These are phyloP conservation scores for Brachypterus glaber DNA, from an alignment of 2,888 invertebrate genomes.

Conservation along the genomic window DNA sequence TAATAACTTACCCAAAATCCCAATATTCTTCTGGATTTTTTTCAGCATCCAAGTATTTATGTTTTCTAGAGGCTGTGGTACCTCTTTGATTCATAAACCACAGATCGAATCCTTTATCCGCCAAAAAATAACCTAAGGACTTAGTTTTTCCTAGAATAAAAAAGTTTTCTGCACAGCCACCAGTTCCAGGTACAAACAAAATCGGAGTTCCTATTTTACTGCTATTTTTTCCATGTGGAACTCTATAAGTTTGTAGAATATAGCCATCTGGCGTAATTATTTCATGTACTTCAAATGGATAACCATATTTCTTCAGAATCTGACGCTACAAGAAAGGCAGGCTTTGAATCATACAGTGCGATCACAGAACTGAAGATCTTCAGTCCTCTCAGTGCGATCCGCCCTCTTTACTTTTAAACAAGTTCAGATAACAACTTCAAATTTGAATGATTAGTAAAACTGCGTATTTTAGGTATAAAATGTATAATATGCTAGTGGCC, in stretches of 20 bases:
- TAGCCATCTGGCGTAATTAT: slow-evolving; percentile 22
- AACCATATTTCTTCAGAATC: slow-evolving; percentile 15
- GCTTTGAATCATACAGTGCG: too few relatives aligned
- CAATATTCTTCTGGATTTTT: background rate
- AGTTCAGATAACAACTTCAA: too few relatives aligned
- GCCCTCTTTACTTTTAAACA: too few relatives aligned
- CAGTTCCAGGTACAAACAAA: slow-evolving; percentile 18
- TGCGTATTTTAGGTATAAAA: too few relatives aligned
- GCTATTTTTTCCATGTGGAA: slow-evolving; percentile 16
- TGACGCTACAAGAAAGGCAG: too few relatives aligned
- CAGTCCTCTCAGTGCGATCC: too few relatives aligned
- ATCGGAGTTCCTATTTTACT: slow-evolving; percentile 6
- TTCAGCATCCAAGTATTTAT: background rate
- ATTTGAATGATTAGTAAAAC: too few relatives aligned
- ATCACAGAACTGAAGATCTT: too few relatives aligned
- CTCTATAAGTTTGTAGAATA: slow-evolving; percentile 19
- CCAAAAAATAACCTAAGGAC: slow-evolving; percentile 16
- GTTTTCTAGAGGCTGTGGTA: background rate
- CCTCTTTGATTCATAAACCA: slow-evolving; percentile 2
- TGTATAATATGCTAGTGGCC: too few relatives aligned
- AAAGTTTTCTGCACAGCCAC: slow-evolving; percentile 16
- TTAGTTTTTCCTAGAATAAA: slow-evolving; percentile 17
- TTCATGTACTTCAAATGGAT: slow-evolving; percentile 19
- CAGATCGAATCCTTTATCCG: slow-evolving; percentile 20
- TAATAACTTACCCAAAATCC: slow-evolving; percentile 2